phyloP scores from a whole-genome alignment of 1,140 invertebrate species.

The Globodera ellingtonae region DNA sequence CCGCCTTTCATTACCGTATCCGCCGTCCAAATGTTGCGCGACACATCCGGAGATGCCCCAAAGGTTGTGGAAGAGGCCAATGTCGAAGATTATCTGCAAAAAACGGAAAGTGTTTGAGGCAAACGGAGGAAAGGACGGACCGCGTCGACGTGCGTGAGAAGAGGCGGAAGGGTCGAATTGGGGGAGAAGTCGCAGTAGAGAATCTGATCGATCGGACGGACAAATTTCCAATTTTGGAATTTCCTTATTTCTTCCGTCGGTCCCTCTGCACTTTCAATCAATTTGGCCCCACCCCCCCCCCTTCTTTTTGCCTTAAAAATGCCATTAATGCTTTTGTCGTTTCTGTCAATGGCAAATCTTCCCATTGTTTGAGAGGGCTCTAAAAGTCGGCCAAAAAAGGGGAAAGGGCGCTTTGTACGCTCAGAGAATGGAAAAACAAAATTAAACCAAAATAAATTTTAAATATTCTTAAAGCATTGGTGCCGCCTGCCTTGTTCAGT shows the following conservation, averaged over 20 bases:
- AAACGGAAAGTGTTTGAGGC: neutral
- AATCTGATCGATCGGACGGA: constrained; percentile 34
- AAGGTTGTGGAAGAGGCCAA: constrained; percentile 59
- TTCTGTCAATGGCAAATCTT: neutral
- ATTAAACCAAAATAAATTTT: constrained; percentile 9
- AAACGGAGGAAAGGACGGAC: constrained; percentile 2
- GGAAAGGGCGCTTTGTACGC: neutral
- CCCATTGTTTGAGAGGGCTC: neutral
- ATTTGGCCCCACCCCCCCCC: neutral
- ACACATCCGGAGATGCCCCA: constrained; percentile 64
- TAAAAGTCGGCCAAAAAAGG: neutral
- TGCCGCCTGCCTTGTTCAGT: constrained; percentile 46
- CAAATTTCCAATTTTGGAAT: neutral
- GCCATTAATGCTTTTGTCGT: too few relatives aligned
- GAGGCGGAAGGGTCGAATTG: constrained; percentile 45
- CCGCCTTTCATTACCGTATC: constrained; percentile 39
- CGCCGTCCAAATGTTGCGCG: constrained; percentile 61
- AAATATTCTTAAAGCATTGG: neutral
- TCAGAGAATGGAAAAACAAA: neutral
- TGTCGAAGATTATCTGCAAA: constrained; percentile 55
- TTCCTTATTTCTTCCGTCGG: too few relatives aligned
- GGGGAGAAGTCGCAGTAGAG: constrained; percentile 56
- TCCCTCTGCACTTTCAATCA: neutral
- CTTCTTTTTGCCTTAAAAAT: neutral
- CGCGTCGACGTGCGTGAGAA: constrained; percentile 57